Percentiles rank a stretch among this genome's conserved stretches.
Conservation (phyloP, 2,888 invertebrate genomes). For the Idaea aversata region DNA sequence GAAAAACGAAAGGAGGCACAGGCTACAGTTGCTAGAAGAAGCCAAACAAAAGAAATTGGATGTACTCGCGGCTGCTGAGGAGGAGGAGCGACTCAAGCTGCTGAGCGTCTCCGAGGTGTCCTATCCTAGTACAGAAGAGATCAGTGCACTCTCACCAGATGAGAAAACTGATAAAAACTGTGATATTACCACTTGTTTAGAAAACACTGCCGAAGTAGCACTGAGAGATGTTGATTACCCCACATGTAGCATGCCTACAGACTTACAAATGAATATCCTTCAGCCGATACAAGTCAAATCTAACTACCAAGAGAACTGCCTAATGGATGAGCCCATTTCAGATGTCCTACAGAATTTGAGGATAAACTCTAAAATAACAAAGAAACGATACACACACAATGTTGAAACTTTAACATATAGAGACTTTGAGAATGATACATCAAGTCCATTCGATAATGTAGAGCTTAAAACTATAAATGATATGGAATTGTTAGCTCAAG, state of each 20-base stretch:
- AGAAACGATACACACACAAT: constrained; percentile 57
- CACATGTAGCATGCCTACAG: constrained; percentile 41
- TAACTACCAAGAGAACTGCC: constrained; percentile 54
- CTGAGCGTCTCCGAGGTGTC: constrained; percentile 80
- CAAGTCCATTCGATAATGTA: constrained; percentile 96
- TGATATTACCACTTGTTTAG: constrained; percentile 51
- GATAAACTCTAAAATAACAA: constrained; percentile 55
- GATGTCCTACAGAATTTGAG: constrained; percentile 67
- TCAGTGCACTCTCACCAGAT: constrained; percentile 77
- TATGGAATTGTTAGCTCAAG: constrained; percentile 93
- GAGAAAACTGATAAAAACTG: constrained; percentile 63
- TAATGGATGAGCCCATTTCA: constrained; percentile 64
- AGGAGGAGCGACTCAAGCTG: constrained; percentile 77
- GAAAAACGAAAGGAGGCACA: constrained; percentile 81
- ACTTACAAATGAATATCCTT: constrained; percentile 60
- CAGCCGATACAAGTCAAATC: constrained; percentile 70
- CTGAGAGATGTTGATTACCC: constrained; percentile 41
- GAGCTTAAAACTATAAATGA: constrained; percentile 96
- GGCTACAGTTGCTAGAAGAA: constrained; percentile 81
- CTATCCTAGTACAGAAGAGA: constrained; percentile 82
- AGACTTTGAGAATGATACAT: constrained; percentile 95
- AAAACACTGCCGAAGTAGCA: constrained; percentile 39
- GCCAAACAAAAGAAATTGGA: constrained; percentile 79
- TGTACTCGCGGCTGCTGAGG: constrained; percentile 69
- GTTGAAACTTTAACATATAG: constrained; percentile 78